Conservation (phyloP, 2,113 vertebrate genomes). For the Ariopsis seemanni region DNA sequence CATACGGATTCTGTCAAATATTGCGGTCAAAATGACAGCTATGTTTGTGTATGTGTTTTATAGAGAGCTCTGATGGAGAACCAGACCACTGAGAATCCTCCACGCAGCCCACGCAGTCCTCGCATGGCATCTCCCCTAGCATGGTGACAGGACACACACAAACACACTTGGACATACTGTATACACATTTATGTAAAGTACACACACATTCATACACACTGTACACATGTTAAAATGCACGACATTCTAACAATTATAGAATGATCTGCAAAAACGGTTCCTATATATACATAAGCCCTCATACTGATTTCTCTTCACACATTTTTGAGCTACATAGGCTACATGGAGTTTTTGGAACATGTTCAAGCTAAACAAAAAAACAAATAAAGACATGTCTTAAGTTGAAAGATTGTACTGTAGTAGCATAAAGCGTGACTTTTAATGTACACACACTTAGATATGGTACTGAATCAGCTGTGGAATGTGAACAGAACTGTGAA, state of each 20-base stretch:
- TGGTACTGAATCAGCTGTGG: conserved; percentile 22
- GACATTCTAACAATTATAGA: conserved; percentile 2
- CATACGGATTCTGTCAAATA: background rate
- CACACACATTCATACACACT: conserved; percentile 9
- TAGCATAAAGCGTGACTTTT: background rate
- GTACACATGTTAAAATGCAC: background rate
- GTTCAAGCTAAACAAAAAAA: background rate
- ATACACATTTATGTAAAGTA: background rate
- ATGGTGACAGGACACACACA: conserved; percentile 78
- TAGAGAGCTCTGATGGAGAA: conserved; percentile 88
- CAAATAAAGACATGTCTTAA: background rate
- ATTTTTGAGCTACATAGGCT: background rate
- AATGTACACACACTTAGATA: conserved; percentile 16
- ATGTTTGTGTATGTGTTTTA: conserved; percentile 12
- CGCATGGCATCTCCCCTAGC: conserved; percentile 84
- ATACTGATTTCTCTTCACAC: background rate
- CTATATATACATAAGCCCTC: background rate
- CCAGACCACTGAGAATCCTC: conserved; percentile 76
- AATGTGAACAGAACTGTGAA: conserved; percentile 28
- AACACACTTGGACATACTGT: background rate
- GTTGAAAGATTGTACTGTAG: background rate
- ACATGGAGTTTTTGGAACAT: background rate
- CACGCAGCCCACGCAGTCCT: conserved; percentile 78
- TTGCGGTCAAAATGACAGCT: background rate
- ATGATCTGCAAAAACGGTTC: background rate